A percentile compares a stretch with the other conserved stretches of the same genome.
phyloP scores from a whole-genome alignment of 2,113 vertebrate species.

The Copsychus sechellarum region DNA sequence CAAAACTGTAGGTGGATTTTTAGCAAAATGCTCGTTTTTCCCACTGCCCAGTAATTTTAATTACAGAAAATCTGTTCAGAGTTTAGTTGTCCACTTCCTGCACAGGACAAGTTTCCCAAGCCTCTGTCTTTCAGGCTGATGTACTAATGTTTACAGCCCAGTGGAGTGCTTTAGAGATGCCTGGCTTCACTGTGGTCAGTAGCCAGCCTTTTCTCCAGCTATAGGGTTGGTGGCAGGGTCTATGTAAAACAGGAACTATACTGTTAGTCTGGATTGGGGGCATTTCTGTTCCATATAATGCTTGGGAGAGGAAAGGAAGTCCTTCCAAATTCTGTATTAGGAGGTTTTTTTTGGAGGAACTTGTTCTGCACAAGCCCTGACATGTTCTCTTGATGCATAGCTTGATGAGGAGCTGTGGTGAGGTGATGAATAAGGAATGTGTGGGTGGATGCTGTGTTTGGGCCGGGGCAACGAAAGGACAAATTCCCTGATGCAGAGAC shows the following conservation, averaged over 20 bases:
- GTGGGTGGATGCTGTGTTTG: background rate
- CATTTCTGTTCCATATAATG: background rate
- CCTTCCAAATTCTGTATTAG: background rate
- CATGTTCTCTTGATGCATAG: background rate
- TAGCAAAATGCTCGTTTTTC: background rate
- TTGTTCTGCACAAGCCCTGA: background rate
- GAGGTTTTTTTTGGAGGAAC: background rate
- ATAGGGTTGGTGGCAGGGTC: background rate
- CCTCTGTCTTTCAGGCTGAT: background rate
- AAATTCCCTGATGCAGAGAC: background rate
- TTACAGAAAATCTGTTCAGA: background rate
- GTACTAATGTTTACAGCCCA: background rate
- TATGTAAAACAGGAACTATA: background rate
- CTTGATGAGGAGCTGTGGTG: background rate
- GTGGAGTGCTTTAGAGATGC: background rate
- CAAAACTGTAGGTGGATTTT: fast-evolving
- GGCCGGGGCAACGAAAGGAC: background rate
- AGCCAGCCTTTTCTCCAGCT: background rate
- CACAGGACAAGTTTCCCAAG: background rate
- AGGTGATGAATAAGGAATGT: background rate
- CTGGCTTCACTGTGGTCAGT: fast-evolving
- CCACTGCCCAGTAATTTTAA: background rate
- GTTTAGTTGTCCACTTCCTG: background rate
- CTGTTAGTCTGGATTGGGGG: background rate
- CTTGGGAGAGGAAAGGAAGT: background rate